Base-by-base conservation (phyloP, 2,797 vertebrate genomes). In the Ciconia nigra region DNA sequence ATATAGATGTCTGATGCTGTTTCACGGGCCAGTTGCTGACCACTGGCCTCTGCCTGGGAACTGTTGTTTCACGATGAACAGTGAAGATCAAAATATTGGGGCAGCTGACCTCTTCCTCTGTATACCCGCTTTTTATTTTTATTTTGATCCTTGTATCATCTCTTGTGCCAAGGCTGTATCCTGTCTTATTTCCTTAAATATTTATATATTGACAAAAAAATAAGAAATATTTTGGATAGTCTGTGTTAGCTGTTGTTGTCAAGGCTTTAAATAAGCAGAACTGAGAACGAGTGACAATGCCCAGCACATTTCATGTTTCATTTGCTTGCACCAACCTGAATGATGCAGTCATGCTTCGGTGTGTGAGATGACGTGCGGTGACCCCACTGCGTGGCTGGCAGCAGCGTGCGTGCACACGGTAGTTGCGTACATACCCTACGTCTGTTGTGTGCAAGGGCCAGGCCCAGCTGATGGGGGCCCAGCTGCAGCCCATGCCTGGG, bases 371-470 rank as follows among this genome's bases (percentile, higher is more conserved):
- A 7, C 0, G 4, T 0, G 8, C 14, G 12, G 49, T 47, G 35
- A n/a, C 10, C 10, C 7, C 1, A 3, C 29, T 35, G 55, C 1
- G 19, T 35, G 74, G n/a, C 57, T 47, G 57, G 35, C 37, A 25
- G 49, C 35, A 22, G 49, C 2, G 5, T 10, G 46, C 3, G 0
- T 15, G 49, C 25, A 6, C 10, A 1, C 2, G 3, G 18, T 7
- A 8, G 25, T 2, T 18, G 26, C 15, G 21, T 5, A 5, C 2
- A 3, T 39, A 19, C 9, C 47, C 17, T 5, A 3, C 21, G 15
- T 35, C 25, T 22, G 33, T 9, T 17, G 5, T 10, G 37, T 31
- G n/a, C 7, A 10, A 7, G 70, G 61, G 25, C 25, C 12, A 19
- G 19, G 33, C 19, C 59, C 0, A 2, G 25, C 35, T 25, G 15